These are phyloP conservation scores for Anolis carolinensis DNA, from an alignment of 2,113 vertebrate species.

Conservation along the genomic window DNA sequence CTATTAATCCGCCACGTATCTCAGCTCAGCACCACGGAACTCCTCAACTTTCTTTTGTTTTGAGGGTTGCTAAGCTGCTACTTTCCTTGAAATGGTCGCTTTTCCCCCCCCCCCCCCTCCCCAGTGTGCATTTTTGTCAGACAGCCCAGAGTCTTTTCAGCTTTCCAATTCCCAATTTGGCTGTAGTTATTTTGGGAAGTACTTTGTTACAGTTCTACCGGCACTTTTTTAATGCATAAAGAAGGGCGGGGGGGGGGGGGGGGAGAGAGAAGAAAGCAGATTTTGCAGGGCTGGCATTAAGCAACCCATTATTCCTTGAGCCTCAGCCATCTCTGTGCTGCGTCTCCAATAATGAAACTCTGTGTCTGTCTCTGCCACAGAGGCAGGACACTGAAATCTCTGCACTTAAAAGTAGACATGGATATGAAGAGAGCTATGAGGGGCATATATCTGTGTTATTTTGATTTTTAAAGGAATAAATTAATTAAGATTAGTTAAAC, in stretches of 20 bases:
- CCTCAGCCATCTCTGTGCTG: not conserved
- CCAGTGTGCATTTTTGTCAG: slow-evolving; percentile 45
- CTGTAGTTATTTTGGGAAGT: slow-evolving; percentile 31
- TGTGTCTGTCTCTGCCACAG: no score
- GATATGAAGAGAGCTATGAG: no score
- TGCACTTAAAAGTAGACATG: no score
- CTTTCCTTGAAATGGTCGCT: slow-evolving; percentile 41
- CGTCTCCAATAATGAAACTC: not conserved
- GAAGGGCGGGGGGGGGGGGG: not conserved
- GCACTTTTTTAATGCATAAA: not conserved
- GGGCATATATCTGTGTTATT: no score
- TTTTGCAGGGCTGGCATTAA: not conserved
- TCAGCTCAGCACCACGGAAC: slow-evolving; percentile 56
- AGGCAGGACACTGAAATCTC: no score
- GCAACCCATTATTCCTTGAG: not conserved
- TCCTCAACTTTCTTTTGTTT: slow-evolving; percentile 43
- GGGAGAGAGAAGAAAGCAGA: not conserved
- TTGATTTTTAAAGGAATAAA: no score
- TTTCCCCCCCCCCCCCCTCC: slow-evolving; percentile 27
- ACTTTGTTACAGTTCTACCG: not conserved
- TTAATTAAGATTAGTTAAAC: no score
- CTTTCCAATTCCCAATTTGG: slow-evolving; percentile 46
- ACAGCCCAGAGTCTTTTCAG: slow-evolving; percentile 61
- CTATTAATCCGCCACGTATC: slow-evolving; percentile 58
- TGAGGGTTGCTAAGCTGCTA: slow-evolving; percentile 46